Conservation (phyloP, 2,888 invertebrate species). For the Drosophila lutescens region DNA sequence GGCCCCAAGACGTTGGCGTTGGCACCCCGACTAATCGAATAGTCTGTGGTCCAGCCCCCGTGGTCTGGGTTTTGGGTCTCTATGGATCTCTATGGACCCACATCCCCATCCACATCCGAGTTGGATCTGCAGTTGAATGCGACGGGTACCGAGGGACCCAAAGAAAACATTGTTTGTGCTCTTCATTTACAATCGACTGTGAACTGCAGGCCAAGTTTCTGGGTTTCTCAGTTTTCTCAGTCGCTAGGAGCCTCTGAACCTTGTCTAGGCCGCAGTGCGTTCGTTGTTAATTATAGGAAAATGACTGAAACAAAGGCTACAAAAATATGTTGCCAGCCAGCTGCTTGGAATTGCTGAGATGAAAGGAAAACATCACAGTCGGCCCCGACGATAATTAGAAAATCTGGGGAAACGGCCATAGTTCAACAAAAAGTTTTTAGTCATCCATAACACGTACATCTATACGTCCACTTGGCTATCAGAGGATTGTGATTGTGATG, state of each 20-base stretch:
- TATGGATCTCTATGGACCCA: conserved; percentile 1
- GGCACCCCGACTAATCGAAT: conserved; percentile 77
- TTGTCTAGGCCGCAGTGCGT: conserved; percentile 48
- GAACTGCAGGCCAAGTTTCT: conserved; percentile 56
- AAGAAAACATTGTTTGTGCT: conserved; percentile 63
- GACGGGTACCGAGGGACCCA: neutral
- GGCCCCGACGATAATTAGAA: conserved; percentile 50
- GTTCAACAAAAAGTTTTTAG: conserved; percentile 10
- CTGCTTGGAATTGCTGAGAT: conserved; percentile 48
- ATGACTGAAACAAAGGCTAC: conserved; percentile 52
- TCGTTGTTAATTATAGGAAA: conserved; percentile 67
- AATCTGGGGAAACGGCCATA: conserved; percentile 33
- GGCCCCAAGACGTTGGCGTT: conserved; percentile 41
- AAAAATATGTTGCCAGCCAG: conserved; percentile 40
- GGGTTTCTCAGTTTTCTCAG: neutral
- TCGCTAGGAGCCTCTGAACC: conserved; percentile 35
- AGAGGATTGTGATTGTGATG: neutral
- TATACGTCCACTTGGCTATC: neutral
- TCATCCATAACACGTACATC: conserved; percentile 13
- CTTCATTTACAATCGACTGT: conserved; percentile 67
- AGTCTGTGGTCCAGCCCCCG: conserved; percentile 68
- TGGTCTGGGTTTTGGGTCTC: conserved; percentile 20
- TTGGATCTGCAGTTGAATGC: conserved; percentile 4
- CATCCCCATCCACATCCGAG: conserved; percentile 12
- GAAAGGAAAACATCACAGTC: conserved; percentile 53